phyloP scores from a whole-genome alignment of 2,113 vertebrate genomes.

The Sapajus apella region DNA sequence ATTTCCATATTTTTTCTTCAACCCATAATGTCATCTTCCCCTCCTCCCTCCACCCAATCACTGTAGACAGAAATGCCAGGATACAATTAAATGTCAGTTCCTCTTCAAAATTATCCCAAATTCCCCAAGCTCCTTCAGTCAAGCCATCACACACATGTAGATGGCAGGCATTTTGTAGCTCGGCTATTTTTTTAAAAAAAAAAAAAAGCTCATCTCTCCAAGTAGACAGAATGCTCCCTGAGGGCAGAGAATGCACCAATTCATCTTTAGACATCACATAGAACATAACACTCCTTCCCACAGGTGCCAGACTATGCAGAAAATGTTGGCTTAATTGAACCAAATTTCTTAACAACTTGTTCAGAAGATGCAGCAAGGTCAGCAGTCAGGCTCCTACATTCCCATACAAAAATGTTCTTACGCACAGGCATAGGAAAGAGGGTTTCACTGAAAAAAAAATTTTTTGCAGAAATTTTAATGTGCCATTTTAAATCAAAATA shows the following conservation, averaged over 20 bases:
- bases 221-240: neutral
- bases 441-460: neutral
- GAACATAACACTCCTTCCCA: neutral
- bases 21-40: neutral
- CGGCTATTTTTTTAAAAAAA: neutral
- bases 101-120: neutral
- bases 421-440: neutral
- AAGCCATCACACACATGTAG: neutral
- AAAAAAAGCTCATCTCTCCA: neutral
- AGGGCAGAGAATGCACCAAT: neutral
- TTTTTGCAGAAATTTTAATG: neutral
- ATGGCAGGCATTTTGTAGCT: neutral
- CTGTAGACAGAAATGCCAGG: neutral
- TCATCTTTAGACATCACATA: neutral
- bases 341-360: constrained; percentile 15
- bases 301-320: neutral
- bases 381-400: neutral
- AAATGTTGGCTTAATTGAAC: constrained; percentile 11
- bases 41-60: neutral
- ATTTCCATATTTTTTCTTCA: neutral
- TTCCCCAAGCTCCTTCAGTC: neutral
- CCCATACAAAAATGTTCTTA: neutral
- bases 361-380: neutral
- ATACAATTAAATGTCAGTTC: constrained; percentile 15
- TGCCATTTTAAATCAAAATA: constrained; percentile 23